These are phyloP conservation scores for Lasioglossum vierecki DNA, from an alignment of 2,888 invertebrate genomes.

Conservation along the genomic window DNA sequence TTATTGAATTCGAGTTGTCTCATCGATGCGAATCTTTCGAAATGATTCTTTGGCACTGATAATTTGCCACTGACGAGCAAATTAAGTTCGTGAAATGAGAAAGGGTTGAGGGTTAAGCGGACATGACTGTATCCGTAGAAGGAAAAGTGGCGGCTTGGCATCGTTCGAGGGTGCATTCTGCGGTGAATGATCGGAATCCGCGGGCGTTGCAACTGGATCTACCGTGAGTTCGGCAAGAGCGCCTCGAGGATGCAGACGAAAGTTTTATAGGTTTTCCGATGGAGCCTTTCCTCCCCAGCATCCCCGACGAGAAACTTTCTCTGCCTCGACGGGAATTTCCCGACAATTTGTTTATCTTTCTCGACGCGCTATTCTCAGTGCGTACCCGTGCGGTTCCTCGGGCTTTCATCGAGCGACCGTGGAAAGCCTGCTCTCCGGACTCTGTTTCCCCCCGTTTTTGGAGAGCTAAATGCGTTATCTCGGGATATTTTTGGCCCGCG, in stretches of 20 bases:
- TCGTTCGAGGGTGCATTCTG: conserved; percentile 29
- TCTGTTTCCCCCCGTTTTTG: conserved; percentile 17
- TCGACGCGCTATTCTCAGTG: conserved; percentile 59
- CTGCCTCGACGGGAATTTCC: conserved; percentile 28
- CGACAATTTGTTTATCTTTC: conserved; percentile 66
- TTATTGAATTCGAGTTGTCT: background rate
- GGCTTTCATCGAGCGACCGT: conserved; percentile 27
- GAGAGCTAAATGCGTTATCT: conserved; percentile 68
- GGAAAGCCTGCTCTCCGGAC: conserved; percentile 7
- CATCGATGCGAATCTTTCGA: background rate
- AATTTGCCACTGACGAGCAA: background rate
- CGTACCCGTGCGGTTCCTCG: conserved; percentile 40
- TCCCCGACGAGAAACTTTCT: background rate
- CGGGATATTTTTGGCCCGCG: conserved; percentile 61
- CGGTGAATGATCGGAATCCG: conserved; percentile 36
- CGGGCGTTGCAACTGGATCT: conserved; percentile 3
- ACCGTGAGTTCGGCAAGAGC: background rate
- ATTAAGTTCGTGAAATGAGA: background rate
- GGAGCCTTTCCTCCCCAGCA: background rate
- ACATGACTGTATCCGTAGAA: background rate
- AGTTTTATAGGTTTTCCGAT: background rate
- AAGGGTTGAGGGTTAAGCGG: background rate
- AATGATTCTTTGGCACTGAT: background rate
- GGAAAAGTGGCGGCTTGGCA: conserved; percentile 18
- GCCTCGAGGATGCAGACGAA: conserved; percentile 10